phyloP scores from a whole-genome alignment of 2,113 vertebrate genomes.

The Grus americana region DNA sequence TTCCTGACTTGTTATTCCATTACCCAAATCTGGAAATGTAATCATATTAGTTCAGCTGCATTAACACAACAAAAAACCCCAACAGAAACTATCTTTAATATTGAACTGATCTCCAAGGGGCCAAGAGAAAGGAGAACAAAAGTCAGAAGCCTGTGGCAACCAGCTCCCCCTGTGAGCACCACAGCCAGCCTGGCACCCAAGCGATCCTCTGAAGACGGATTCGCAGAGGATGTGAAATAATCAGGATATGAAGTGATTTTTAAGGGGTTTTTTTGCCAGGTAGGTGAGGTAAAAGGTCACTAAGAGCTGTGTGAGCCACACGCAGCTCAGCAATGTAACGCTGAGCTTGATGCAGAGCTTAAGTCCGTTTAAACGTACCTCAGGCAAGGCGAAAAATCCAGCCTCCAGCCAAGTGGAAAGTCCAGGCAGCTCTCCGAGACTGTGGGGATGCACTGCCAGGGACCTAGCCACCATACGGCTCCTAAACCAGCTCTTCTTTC shows the following conservation, averaged over 20 bases:
- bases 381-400: not conserved
- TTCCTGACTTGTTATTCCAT: constrained; percentile 65
- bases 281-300: constrained; percentile 25
- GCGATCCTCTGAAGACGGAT: rapidly evolving
- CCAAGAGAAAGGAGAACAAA: constrained; percentile 47
- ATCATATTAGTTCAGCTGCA: constrained; percentile 61
- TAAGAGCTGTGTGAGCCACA: not conserved
- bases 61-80: constrained; percentile 27
- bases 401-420: not conserved
- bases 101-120: not conserved
- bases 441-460: rapidly evolving
- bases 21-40: constrained; percentile 59
- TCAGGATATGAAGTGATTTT: not conserved
- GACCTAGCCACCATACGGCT: rapidly evolving
- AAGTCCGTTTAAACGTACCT: not conserved
- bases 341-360: not conserved
- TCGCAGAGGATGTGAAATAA: not conserved
- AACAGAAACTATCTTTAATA: constrained; percentile 4
- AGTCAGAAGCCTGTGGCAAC: not conserved
- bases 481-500: not conserved
- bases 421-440: not conserved
- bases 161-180: not conserved
- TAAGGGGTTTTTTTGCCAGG: not conserved
- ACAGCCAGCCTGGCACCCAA: rapidly evolving
- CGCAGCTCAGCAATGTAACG: not conserved